Percentiles rank a stretch among this genome's conserved stretches.
These are phyloP conservation scores for Aselliscus stoliczkanus DNA, from an alignment of 2,797 vertebrate species.

Conservation along the genomic window DNA sequence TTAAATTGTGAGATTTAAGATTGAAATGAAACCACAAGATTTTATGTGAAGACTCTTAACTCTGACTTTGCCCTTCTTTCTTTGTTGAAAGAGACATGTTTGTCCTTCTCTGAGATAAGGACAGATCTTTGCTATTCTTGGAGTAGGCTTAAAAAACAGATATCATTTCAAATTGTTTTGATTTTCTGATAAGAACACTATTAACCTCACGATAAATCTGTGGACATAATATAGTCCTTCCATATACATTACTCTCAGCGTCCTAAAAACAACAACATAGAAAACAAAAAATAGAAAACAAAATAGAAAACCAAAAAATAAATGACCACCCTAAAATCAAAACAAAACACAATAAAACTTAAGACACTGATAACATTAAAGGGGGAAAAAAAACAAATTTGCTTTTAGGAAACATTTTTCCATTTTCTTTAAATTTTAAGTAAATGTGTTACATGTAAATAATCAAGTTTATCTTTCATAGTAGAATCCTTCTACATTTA, in stretches of 20 bases:
- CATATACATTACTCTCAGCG: not conserved
- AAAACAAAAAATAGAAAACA: not conserved
- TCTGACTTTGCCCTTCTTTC: not conserved
- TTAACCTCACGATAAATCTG: not conserved
- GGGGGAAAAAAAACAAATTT: not conserved
- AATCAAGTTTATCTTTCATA: not conserved
- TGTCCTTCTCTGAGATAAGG: not conserved
- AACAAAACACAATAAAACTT: not conserved
- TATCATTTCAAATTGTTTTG: not conserved
- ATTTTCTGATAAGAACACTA: not conserved
- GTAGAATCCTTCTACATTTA: not conserved
- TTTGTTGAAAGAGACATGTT: not conserved
- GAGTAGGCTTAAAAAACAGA: not conserved
- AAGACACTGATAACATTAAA: not conserved
- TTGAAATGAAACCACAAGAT: not conserved
- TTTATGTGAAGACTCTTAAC: not conserved
- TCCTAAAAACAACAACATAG: not conserved
- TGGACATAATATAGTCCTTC: not conserved
- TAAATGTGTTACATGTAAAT: not conserved
- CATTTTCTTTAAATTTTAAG: slow-evolving; percentile 1
- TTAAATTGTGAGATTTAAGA: not conserved
- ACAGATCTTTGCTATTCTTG: not conserved
- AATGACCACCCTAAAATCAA: not conserved
- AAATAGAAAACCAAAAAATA: not conserved
- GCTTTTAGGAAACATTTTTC: not conserved